phyloP scores from a whole-genome alignment of 2,797 vertebrate species.

The Orientallactaga sibirica region DNA sequence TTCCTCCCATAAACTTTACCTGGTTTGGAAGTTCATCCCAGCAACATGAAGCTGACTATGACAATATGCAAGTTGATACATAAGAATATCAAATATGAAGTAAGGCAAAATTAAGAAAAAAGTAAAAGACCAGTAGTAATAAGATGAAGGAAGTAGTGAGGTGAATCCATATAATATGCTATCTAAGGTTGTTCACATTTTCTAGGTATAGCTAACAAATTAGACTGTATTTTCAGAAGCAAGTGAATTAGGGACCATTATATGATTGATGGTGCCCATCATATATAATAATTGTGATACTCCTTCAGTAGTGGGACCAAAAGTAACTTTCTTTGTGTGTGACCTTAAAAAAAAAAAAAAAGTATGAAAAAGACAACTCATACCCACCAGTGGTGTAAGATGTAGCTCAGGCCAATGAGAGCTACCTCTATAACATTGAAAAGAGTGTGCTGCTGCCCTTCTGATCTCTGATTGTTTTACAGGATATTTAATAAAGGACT shows the following conservation, averaged over 20 bases:
- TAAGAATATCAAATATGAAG: not conserved
- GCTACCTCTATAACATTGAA: fast-evolving
- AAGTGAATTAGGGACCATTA: not conserved
- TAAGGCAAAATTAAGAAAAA: not conserved
- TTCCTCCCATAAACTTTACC: no score
- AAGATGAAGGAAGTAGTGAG: not conserved
- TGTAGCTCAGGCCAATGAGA: not conserved
- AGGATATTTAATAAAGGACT: not conserved
- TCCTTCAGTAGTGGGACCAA: not conserved
- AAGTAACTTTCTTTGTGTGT: not conserved
- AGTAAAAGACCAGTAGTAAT: not conserved
- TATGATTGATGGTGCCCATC: not conserved
- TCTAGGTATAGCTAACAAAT: not conserved
- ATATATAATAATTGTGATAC: not conserved
- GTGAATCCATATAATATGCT: not conserved
- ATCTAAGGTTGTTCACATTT: not conserved
- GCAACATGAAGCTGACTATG: no score
- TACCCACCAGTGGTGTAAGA: not conserved
- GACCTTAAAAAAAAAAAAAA: not conserved
- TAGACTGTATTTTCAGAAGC: not conserved
- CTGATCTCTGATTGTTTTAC: not conserved
- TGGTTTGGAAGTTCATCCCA: no score
- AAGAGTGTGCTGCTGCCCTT: no score
- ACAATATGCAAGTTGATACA: not conserved
- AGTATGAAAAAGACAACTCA: not conserved